Percentiles rank a stretch among this genome's conserved stretches.
These are phyloP conservation scores for Apteryx mantelli DNA, from an alignment of 2,113 vertebrate genomes.

Conservation along the genomic window DNA sequence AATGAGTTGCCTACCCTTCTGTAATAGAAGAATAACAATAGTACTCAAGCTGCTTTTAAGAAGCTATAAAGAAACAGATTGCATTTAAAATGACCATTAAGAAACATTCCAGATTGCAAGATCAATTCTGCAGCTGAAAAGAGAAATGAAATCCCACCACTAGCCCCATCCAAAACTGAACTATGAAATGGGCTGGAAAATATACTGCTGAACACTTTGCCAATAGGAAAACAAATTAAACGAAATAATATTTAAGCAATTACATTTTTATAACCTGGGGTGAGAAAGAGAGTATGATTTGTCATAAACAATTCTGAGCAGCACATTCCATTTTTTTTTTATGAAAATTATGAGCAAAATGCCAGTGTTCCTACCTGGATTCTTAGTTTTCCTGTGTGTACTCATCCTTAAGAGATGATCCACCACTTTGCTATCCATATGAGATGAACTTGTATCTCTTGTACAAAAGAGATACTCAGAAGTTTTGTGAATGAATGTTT, in stretches of 20 bases:
- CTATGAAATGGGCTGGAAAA: constrained; percentile 13
- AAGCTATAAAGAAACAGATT: constrained; percentile 30
- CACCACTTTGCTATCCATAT: background rate
- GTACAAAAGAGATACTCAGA: background rate
- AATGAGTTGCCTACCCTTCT: background rate
- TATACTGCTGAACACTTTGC: background rate
- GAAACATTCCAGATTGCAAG: constrained; percentile 28
- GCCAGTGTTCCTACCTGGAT: background rate
- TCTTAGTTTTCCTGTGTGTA: background rate
- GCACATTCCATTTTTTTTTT: background rate
- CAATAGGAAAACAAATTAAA: background rate
- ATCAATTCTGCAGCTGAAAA: constrained; percentile 35
- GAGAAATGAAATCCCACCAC: constrained; percentile 4
- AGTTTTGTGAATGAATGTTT: background rate
- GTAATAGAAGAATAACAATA: background rate
- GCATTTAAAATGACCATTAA: constrained; percentile 44
- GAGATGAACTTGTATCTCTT: background rate
- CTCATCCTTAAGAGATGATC: background rate
- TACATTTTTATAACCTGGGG: constrained; percentile 16
- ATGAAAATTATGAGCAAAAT: background rate
- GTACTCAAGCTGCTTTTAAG: background rate
- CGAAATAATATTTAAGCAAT: constrained; percentile 15
- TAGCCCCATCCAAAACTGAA: background rate
- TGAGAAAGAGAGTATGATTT: constrained; percentile 4
- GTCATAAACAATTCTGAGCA: background rate